phyloP scores from a whole-genome alignment of 2,797 vertebrate genomes.

The Acanthurus leucopareius region DNA sequence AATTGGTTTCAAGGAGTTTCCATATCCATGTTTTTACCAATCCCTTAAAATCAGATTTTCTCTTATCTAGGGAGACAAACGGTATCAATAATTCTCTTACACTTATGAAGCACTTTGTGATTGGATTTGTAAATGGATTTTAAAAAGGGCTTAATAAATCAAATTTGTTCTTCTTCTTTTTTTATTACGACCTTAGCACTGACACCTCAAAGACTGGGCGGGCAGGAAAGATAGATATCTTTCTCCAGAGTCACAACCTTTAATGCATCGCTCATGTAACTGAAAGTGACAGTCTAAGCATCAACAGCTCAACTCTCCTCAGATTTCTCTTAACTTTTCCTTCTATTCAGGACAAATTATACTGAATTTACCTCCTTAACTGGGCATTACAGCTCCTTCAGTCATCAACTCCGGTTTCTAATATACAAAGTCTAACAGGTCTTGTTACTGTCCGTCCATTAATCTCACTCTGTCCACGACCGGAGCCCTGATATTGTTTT shows the following conservation, averaged over 20 bases:
- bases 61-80: not conserved
- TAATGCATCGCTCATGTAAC: not conserved
- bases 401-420: not conserved
- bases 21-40: not conserved
- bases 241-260: too few species aligned
- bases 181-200: not conserved
- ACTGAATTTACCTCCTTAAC: not conserved
- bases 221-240: too few species aligned
- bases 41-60: not conserved
- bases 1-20: not conserved
- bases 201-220: not conserved
- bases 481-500: slow-evolving; percentile 1
- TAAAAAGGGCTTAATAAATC: too few species aligned
- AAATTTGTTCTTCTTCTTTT: too few species aligned
- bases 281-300: not conserved
- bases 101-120: too few species aligned
- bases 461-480: not conserved
- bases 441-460: not conserved
- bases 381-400: not conserved
- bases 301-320: not conserved
- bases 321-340: not conserved
- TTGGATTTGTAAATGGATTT: too few species aligned
- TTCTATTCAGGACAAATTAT: not conserved
- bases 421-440: not conserved
- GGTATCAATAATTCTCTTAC: not conserved